Percentiles rank a stretch among this genome's conserved stretches.
Evolutionary conservation across 2,113 vertebrate genomes (phyloP).

Genomic region (Ondatra zibethicus): DNA sequence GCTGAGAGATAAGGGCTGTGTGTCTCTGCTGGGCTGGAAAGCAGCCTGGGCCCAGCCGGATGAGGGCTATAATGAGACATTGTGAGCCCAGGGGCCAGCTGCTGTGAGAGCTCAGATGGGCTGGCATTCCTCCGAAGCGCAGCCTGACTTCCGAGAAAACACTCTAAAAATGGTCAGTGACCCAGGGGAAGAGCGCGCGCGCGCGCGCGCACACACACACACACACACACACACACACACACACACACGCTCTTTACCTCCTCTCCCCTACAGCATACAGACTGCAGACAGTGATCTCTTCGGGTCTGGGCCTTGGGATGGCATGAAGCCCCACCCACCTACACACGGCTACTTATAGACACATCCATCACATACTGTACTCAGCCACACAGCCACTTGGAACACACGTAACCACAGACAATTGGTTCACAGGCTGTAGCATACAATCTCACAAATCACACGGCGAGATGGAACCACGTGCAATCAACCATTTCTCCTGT

Average conservation of each 20-base stretch:
- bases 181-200: not conserved
- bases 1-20: not conserved
- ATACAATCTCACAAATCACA: not conserved
- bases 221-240: not conserved
- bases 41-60: not conserved
- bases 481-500: not conserved
- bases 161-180: not conserved
- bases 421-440: fast-evolving
- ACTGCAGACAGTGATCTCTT: not conserved
- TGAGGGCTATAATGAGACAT: not conserved
- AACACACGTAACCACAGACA: not conserved
- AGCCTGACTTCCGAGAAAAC: slow-evolving; percentile 50
- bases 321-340: not conserved
- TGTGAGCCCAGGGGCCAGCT: not conserved
- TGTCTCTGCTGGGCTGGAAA: not conserved
- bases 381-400: not conserved
- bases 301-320: not conserved
- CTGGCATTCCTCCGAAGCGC: not conserved
- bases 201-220: no score
- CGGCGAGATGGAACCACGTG: fast-evolving
- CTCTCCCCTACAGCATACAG: not conserved
- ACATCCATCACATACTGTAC: fast-evolving
- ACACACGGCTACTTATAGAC: not conserved
- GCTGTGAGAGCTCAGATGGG: not conserved
- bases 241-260: no score